A percentile compares a stretch with the other conserved stretches of the same genome.
Evolutionary conservation across 1,140 invertebrate species (phyloP).

Genomic region (Macrosteles quadrilineatus): DNA sequence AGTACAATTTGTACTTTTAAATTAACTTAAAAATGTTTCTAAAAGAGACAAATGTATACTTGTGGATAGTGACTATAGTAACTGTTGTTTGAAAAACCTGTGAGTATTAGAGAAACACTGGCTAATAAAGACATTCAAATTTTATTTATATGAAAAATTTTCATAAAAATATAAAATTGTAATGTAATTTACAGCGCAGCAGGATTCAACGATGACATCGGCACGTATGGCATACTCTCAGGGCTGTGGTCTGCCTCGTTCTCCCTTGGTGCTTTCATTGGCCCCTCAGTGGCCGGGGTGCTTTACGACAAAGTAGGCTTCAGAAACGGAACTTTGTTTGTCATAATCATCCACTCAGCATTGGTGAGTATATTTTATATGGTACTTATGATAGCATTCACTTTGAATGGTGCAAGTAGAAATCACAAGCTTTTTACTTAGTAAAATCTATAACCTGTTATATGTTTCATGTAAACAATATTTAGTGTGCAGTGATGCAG

Average conservation of each 20-base stretch:
- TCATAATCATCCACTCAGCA: constrained; percentile 45
- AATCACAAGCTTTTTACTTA: neutral
- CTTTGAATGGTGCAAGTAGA: no score
- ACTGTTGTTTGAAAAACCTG: no score
- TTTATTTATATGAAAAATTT: no score
- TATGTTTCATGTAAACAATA: neutral
- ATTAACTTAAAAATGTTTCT: no score
- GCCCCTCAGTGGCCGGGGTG: constrained; percentile 52
- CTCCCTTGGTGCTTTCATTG: constrained; percentile 55
- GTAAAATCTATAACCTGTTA: neutral
- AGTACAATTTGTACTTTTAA: no score
- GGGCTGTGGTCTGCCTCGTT: constrained; percentile 56
- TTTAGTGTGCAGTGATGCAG: neutral
- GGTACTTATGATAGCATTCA: constrained; percentile 11
- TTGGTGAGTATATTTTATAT: constrained; percentile 44
- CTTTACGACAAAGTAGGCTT: constrained; percentile 53
- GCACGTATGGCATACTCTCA: constrained; percentile 56
- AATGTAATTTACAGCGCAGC: constrained; percentile 42
- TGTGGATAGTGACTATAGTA: no score
- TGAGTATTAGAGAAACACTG: no score
- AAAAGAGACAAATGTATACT: no score
- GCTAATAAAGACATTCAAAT: no score
- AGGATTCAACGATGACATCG: constrained; percentile 55
- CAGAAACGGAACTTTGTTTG: constrained; percentile 48
- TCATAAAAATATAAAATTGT: no score